phyloP scores from a whole-genome alignment of 2,888 invertebrate genomes.

The Phyto melanocephala region DNA sequence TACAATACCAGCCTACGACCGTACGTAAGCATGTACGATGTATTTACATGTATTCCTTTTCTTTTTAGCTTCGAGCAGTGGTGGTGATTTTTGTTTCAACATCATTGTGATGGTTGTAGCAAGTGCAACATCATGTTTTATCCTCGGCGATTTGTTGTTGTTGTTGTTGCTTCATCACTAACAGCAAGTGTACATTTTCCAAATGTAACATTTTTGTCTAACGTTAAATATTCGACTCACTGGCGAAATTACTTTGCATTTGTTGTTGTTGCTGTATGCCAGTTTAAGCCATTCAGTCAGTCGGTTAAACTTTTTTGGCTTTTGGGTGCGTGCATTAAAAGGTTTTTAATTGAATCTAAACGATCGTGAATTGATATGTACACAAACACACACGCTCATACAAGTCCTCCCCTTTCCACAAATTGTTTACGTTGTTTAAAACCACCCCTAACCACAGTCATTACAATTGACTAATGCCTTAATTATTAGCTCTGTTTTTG shows the following conservation, averaged over 20 bases:
- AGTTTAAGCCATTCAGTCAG: constrained; percentile 66
- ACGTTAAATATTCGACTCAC: constrained; percentile 12
- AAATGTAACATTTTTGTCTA: not conserved
- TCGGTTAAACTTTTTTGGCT: constrained; percentile 72
- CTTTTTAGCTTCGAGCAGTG: constrained; percentile 47
- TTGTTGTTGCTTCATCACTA: constrained; percentile 6
- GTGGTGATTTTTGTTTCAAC: constrained; percentile 50
- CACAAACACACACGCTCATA: not conserved
- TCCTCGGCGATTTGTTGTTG: constrained; percentile 56
- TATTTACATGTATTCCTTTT: constrained; percentile 4
- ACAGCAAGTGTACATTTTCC: constrained; percentile 52
- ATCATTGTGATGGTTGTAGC: constrained; percentile 69
- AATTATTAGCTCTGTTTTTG: constrained; percentile 74
- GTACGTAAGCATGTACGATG: not conserved
- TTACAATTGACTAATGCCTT: constrained; percentile 72
- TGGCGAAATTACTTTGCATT: constrained; percentile 21
- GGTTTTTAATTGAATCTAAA: constrained; percentile 79
- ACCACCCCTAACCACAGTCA: constrained; percentile 59
- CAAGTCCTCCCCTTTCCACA: constrained; percentile 16
- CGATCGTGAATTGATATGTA: constrained; percentile 70
- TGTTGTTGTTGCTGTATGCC: not conserved
- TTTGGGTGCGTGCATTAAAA: constrained; percentile 71
- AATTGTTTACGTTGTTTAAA: constrained; percentile 26
- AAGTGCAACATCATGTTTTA: constrained; percentile 76
- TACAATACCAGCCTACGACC: constrained; percentile 36